Base-by-base conservation (phyloP, 2,888 invertebrate genomes). In the Drosophila macrospina region DNA sequence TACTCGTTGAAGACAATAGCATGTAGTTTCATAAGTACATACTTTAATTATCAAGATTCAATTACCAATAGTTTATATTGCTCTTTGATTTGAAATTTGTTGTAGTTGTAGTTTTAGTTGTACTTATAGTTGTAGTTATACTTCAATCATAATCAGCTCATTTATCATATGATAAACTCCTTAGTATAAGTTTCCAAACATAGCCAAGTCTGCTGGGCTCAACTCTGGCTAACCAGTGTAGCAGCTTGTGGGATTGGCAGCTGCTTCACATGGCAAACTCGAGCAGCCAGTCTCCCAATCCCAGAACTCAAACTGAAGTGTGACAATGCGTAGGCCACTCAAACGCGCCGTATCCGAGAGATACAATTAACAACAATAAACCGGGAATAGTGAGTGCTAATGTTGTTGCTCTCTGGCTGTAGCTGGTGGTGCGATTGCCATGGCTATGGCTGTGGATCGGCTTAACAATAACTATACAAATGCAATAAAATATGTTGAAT, bases 401-500 rank as follows among this genome's bases (percentile, higher is more conserved):
- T 47, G 32, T n/a, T 47, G 41, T 41, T 20, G 20, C 11, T 32
- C 10, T 32, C 10, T 54, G 63, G 74, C 57, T 57, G 57, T 47
- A 60, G 51, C 55, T 62, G 50, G 13, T 72, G 42, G 24, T 42
- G 42, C n/a, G 24, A 42, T 24, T 41, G 16, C 24, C 0, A 7
- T 42, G 6, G 24, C 42, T 5, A 4, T 57, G 66, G 67, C 57
- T 61, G 57, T 51, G 59, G 28, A 41, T 55, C 59, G 36, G 37
- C 55, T 44, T 50, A 64, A 61, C 50, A 52, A 61, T 34, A 37
- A 37, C 36, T 30, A 75, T 73, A 69, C 79, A 73, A 82, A 72
- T 68, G 72, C 85, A 78, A 82, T 85, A 82, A 82, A 87, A 74
- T 82, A 78, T 82, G 80, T 84, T 81, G 62, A 70, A 72, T 78